Conservation (phyloP, 2,113 vertebrate species). For the Planiliza haematocheilus region DNA sequence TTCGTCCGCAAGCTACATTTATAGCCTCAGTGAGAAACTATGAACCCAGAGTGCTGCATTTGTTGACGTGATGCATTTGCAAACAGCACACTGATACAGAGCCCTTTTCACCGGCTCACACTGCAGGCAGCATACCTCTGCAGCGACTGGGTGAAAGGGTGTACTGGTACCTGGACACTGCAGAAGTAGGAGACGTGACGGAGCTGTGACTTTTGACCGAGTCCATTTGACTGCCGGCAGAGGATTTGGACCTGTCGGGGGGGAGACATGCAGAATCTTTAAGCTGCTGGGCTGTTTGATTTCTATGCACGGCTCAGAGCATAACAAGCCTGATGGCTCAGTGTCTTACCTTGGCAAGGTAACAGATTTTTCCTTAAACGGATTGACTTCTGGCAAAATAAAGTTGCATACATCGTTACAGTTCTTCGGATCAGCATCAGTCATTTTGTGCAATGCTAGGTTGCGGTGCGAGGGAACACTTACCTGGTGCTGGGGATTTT, state of each 20-base stretch:
- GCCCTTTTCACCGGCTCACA: too few relatives aligned
- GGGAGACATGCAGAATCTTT: constrained; percentile 43
- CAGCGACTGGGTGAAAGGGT: neutral
- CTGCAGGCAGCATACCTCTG: neutral
- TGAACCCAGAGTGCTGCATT: too few relatives aligned
- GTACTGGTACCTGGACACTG: constrained; percentile 61
- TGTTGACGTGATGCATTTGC: too few relatives aligned
- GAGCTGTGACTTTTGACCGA: constrained; percentile 27
- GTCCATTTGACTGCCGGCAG: constrained; percentile 54
- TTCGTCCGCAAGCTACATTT: too few relatives aligned
- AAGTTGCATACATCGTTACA: neutral
- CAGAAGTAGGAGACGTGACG: constrained; percentile 2
- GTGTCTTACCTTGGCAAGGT: constrained; percentile 84
- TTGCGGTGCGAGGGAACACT: constrained; percentile 6
- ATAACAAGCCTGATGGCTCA: neutral
- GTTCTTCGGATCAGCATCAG: neutral
- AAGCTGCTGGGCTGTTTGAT: too few relatives aligned
- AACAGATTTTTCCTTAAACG: constrained; percentile 84
- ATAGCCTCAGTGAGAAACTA: too few relatives aligned
- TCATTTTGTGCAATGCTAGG: neutral
- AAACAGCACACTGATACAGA: too few relatives aligned
- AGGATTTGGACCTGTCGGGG: constrained; percentile 69
- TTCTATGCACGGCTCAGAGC: neutral
- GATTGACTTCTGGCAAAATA: constrained; percentile 77
- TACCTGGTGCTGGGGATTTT: constrained; percentile 69